Percentiles rank a stretch among this genome's conserved stretches.
Conservation (phyloP, 1,140 invertebrate species). For the Drosophila navojoa region DNA sequence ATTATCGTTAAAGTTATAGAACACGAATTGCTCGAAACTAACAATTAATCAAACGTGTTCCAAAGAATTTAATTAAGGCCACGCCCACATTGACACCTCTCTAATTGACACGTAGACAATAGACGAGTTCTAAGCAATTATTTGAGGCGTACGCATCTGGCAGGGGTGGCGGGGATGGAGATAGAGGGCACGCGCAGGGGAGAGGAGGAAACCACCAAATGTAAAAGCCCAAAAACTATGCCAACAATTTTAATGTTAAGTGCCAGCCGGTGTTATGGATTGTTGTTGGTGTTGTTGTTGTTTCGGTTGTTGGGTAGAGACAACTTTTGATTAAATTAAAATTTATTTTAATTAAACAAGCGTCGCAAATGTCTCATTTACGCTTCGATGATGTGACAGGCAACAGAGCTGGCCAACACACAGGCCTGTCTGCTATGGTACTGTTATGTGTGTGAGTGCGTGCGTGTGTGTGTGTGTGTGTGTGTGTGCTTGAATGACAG, state of each 20-base stretch:
- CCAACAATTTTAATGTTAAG: conserved; percentile 78
- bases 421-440: not conserved
- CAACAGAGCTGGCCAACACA: conserved; percentile 7
- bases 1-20: conserved; percentile 6
- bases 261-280: conserved; percentile 52
- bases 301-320: conserved; percentile 15
- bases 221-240: conserved; percentile 62
- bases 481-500: conserved; percentile 1
- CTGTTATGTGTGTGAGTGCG: not conserved
- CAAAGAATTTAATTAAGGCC: conserved; percentile 63
- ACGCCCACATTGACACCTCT: conserved; percentile 65
- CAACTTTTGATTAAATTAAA: conserved; percentile 80
- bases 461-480: conserved; percentile 2
- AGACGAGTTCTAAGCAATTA: conserved; percentile 36
- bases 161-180: not conserved
- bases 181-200: not conserved
- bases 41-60: conserved; percentile 52
- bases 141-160: conserved; percentile 4
- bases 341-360: conserved; percentile 83
- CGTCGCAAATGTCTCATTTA: conserved; percentile 81
- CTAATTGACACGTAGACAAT: conserved; percentile 29
- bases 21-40: not conserved
- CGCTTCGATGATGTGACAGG: conserved; percentile 74
- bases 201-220: conserved; percentile 15
- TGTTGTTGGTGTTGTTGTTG: conserved; percentile 23